A percentile compares a stretch with the other conserved stretches of the same genome.
These are phyloP conservation scores for Drosophila obscura DNA, from an alignment of 1,140 invertebrate genomes.

Conservation along the genomic window DNA sequence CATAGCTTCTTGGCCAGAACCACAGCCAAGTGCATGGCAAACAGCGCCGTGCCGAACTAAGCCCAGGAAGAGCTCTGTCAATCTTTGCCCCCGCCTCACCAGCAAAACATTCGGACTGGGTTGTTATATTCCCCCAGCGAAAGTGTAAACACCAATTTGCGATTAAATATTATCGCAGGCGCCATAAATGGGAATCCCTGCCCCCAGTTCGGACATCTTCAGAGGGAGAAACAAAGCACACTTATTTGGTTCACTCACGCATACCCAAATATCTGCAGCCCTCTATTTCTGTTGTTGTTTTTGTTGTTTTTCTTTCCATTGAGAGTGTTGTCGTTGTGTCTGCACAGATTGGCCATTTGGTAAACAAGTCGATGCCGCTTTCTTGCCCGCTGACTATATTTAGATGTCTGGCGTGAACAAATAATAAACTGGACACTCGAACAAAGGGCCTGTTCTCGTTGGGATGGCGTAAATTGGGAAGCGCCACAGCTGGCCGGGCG, in stretches of 20 bases:
- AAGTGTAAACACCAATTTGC: conserved; percentile 62
- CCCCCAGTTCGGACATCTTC: neutral
- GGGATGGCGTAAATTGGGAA: conserved; percentile 45
- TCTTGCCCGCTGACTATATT: conserved; percentile 38
- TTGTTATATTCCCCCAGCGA: conserved; percentile 17
- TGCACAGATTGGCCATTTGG: conserved; percentile 54
- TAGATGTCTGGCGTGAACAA: conserved; percentile 47
- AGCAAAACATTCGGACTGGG: neutral
- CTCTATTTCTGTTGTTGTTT: too few relatives aligned
- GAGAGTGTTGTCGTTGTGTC: conserved; percentile 31
- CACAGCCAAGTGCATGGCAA: conserved; percentile 38
- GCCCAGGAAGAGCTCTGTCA: neutral
- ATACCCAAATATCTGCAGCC: conserved; percentile 27
- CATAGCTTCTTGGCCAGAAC: conserved; percentile 10
- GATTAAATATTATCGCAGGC: conserved; percentile 60
- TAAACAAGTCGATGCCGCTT: conserved; percentile 41
- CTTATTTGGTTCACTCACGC: conserved; percentile 60
- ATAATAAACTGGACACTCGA: conserved; percentile 50
- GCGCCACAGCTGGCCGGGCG: conserved; percentile 1
- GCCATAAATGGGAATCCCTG: neutral
- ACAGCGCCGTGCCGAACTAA: conserved; percentile 7
- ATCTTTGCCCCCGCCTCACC: neutral
- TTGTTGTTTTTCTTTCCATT: too few relatives aligned
- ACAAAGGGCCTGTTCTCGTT: conserved; percentile 1
- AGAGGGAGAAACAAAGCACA: conserved; percentile 45